Conservation (phyloP, 2,113 vertebrate genomes). For the Diphyllodes magnificus region DNA sequence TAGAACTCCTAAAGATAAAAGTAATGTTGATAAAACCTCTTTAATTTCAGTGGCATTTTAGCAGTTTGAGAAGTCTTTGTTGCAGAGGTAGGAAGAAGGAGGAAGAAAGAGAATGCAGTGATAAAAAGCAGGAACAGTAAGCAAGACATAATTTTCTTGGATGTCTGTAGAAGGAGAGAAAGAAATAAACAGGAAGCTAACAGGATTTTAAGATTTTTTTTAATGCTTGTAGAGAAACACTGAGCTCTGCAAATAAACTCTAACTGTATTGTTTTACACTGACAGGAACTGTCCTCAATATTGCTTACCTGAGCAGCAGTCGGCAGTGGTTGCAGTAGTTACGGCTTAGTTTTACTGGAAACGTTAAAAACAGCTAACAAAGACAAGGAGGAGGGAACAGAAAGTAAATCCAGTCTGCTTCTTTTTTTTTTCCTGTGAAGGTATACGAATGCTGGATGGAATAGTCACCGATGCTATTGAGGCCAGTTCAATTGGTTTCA, state of each 20-base stretch:
- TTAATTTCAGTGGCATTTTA: not conserved
- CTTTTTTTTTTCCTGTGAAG: constrained; percentile 50
- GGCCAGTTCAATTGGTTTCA: constrained; percentile 97
- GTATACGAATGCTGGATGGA: constrained; percentile 96
- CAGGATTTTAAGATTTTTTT: not conserved
- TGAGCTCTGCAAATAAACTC: not conserved
- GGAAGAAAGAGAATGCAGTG: not conserved
- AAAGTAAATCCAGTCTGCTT: not conserved
- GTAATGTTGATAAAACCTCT: not conserved
- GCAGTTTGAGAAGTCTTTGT: not conserved
- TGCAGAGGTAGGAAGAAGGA: not conserved
- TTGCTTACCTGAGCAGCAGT: not conserved
- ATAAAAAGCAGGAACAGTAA: not conserved
- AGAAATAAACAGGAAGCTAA: not conserved
- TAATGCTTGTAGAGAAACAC: not conserved
- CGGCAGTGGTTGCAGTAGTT: not conserved
- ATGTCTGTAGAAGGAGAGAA: not conserved
- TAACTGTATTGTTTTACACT: not conserved
- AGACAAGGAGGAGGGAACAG: not conserved
- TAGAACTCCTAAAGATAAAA: not conserved
- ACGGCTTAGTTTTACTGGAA: not conserved
- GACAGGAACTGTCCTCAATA: not conserved
- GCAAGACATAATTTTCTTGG: not conserved
- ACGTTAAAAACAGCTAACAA: not conserved
- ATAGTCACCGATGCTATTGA: constrained; percentile 97